These are phyloP conservation scores for Pteronotus mesoamericanus DNA, from an alignment of 2,797 vertebrate genomes.

Conservation along the genomic window DNA sequence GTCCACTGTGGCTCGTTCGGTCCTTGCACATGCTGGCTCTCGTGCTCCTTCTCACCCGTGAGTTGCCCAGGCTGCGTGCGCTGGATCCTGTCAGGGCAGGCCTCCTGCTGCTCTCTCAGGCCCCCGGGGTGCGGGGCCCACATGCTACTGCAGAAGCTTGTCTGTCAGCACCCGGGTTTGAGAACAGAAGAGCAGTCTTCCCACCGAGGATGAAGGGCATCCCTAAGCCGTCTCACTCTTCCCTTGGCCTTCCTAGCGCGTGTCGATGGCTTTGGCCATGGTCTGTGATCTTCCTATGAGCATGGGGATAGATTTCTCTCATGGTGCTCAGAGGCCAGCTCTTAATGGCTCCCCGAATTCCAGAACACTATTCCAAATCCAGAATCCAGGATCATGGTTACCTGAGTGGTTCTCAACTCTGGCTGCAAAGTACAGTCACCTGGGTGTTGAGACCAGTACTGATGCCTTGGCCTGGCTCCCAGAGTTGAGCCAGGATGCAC, in stretches of 20 bases:
- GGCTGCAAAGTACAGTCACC: neutral
- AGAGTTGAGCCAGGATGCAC: neutral
- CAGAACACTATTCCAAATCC: neutral
- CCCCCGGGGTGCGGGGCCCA: neutral
- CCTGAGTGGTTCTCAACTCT: neutral
- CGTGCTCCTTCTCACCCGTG: accelerated
- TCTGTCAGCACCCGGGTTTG: accelerated
- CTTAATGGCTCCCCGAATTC: neutral
- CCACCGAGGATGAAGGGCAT: neutral
- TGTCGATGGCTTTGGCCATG: accelerated
- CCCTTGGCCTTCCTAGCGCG: neutral
- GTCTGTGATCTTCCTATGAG: neutral
- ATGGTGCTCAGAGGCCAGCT: neutral
- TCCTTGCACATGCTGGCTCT: neutral
- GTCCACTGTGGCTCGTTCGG: accelerated
- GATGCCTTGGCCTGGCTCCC: neutral
- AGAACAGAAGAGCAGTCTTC: neutral
- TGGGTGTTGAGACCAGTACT: neutral
- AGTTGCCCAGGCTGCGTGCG: neutral
- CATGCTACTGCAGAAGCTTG: neutral
- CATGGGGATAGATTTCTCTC: neutral
- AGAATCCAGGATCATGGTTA: neutral
- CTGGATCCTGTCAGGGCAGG: neutral
- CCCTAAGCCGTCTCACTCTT: neutral
- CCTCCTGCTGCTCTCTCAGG: no score